Evolutionary conservation across 2,797 vertebrate species (phyloP), one percentile per base, ranked within the genome.

Genomic region (Denticeps clupeoides): DNA sequence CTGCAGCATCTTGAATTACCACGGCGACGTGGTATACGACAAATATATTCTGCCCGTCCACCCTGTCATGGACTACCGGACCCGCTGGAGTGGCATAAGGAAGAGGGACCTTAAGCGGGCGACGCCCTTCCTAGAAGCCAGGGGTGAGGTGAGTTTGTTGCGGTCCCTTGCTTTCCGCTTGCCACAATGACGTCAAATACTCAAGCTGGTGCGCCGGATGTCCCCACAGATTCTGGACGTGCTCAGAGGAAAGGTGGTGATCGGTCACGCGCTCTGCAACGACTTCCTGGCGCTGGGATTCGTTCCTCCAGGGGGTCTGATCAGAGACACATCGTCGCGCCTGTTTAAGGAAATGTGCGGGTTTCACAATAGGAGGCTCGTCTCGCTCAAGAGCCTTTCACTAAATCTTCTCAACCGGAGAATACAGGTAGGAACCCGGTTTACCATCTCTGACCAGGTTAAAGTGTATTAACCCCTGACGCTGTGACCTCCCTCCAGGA

Each of bases 11-110:
- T 73, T 99, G 18, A 85, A 79, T 62, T 97, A 97, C 2, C 56
- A 80, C 0, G 92, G 93, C 1, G 77, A 82, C 0, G 67, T 97
- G 11, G 50, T 99, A 25, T 99, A 91, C 0, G 91, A 99, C 60
- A 83, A 90, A 45, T 98, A 96, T 0, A 16, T 97, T 32, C 73
- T 27, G 9, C 92, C 95, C 0, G 66, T 75, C 63, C 73, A 73
- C 6, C 88, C 83, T 7, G 58, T 98, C 1, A 78, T 78, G 1
- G 80, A 97, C 72, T 98, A 86, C 68, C 77, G 93, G 32, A 98
- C 92, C 0, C 85, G 73, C 19, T 98, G 93, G 93, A 99, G 95
- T 0, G 95, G 95, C 40, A 77, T 99, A 65, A 84, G 68, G n/a
- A 69, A 51, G 48, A 68, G 67, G 35, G 87, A 97, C 67, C 77